Base-by-base conservation (phyloP, 1,140 invertebrate species). In the Neuroterus valhalla region DNA sequence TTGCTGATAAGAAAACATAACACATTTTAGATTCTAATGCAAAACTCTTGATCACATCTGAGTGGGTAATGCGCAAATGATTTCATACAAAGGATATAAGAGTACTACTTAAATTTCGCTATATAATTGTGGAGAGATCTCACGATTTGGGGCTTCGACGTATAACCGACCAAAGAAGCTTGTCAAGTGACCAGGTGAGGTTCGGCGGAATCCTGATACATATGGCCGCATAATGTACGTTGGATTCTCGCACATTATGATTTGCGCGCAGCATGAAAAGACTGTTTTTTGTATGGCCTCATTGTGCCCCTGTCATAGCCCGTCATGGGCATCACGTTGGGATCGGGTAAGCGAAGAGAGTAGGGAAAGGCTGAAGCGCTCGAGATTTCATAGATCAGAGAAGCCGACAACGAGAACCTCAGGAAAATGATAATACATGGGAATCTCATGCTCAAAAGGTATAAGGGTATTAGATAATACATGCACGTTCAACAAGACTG, bases 271-370 rank as follows among this genome's bases (percentile, higher is more conserved):
- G 78, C 80, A 81, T 75, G 78, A 79, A 81, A 79, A 81, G 81
- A 81, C 77, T 82, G 80, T 84, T 82, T 86, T 88, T 79, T 84
- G 71, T 84, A 84, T 78, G 81, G 77, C 73, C 67, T 84, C 74
- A 88, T 89, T 89, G 88, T 89, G 78, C 66, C 69, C 68, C 73
- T 82, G 87, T 89, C 88, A 89, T 87, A 86, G 84, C 72, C 80
- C 82, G 81, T 88, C 86, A 80, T 75, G 68, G 75, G 72, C 72
- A 78, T 75, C 74, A 76, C 75, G 72, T 71, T 68, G 55, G 82
- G 73, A 62, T 73, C 71, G 81, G 74, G 76, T 67, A 78, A 79
- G 71, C 31, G 46, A 19, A 46, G 15, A 45, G 66, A 66, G 72
- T 55, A 72, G 75, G 75, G 77, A 78, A 31, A 68, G 75, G 66